Evolutionary conservation across 2,797 vertebrate species (phyloP).

Genomic region (Notolepis coatsorum): DNA sequence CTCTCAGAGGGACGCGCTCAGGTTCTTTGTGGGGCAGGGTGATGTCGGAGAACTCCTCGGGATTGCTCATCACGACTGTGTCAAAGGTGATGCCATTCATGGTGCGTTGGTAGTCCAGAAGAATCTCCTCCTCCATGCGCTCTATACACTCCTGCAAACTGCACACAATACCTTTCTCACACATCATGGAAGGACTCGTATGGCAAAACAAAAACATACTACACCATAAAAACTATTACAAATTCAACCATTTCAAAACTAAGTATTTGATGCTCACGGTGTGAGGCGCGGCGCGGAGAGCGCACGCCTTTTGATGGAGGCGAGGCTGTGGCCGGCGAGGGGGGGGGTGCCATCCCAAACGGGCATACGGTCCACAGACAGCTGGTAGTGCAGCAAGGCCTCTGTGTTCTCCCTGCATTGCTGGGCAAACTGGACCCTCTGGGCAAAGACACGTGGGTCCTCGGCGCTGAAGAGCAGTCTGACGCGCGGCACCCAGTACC

Average conservation of each 20-base stretch:
- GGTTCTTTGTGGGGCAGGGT: constrained; percentile 84
- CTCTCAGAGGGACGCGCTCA: constrained; percentile 76
- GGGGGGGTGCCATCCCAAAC: constrained; percentile 61
- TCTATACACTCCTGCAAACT: constrained; percentile 68
- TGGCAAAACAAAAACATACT: neutral
- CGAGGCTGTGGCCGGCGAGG: constrained; percentile 70
- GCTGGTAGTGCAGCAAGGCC: no score
- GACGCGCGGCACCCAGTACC: no score
- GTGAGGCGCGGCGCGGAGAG: constrained; percentile 76
- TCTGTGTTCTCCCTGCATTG: no score
- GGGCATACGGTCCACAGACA: constrained; percentile 92
- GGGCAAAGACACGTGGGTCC: no score
- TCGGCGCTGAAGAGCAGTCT: no score
- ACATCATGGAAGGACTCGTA: neutral
- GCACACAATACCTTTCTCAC: constrained; percentile 24
- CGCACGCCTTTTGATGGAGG: constrained; percentile 72
- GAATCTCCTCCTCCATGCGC: constrained; percentile 80
- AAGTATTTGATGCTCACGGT: constrained; percentile 71
- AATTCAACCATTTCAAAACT: neutral
- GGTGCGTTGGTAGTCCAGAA: constrained; percentile 81
- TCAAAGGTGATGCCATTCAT: constrained; percentile 91
- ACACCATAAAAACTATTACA: neutral
- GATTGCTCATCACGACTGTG: constrained; percentile 76
- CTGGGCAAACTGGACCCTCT: no score
- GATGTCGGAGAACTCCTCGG: constrained; percentile 83